These are phyloP conservation scores for Tholera decimalis DNA, from an alignment of 2,888 invertebrate species.

Conservation along the genomic window DNA sequence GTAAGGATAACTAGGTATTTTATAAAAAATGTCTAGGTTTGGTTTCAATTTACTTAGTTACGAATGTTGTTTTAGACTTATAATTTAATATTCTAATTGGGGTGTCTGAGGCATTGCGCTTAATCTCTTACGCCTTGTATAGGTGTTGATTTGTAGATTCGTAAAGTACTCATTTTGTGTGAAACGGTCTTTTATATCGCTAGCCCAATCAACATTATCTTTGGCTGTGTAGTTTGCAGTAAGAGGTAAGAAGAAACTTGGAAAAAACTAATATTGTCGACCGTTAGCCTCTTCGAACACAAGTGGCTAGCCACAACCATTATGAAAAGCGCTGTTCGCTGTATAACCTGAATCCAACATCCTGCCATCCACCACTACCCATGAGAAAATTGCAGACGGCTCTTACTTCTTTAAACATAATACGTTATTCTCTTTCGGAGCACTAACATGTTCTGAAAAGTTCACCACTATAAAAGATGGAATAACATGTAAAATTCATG, in stretches of 20 bases:
- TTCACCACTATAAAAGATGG: conserved; percentile 46
- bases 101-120: no score
- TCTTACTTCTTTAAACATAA: conserved; percentile 46
- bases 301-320: conserved; percentile 21
- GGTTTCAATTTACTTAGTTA: no score
- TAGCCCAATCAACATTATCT: neutral
- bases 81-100: no score
- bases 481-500: conserved; percentile 65
- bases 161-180: neutral
- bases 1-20: no score
- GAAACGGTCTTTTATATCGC: neutral
- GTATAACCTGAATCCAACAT: conserved; percentile 45
- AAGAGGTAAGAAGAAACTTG: neutral
- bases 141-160: conserved; percentile 10
- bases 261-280: conserved; percentile 2
- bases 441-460: conserved; percentile 39
- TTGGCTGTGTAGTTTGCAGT: neutral
- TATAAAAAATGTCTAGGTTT: no score
- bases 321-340: conserved; percentile 37
- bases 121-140: no score
- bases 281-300: neutral
- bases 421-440: conserved; percentile 52
- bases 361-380: conserved; percentile 11
- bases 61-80: no score
- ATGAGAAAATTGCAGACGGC: conserved; percentile 29